Evolutionary conservation across 1,140 invertebrate genomes (phyloP), one percentile per base, ranked within the genome.

Genomic region (Aphaenogaster ashmeadi): DNA sequence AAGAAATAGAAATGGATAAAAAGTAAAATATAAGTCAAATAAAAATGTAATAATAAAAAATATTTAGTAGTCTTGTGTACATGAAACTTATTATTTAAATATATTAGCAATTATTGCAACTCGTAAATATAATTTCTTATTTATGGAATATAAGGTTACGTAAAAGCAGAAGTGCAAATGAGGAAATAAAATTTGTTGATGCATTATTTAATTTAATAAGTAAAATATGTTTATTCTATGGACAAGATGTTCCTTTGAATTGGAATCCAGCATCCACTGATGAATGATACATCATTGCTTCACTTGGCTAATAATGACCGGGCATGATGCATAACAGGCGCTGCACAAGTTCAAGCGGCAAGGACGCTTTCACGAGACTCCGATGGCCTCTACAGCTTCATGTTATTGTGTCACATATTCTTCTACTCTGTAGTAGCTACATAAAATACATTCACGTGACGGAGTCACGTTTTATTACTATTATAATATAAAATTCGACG

Each of bases 291-390:
- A 13, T 47, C 11, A 38, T 18, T 18, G 11, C 56, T 54, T 60
- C 85, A 67, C 21, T 74, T 80, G 21, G 60, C 41, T 56, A 66
- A 79, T 71, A 79, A 78, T 77, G 74, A 56, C 83, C 83, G 44
- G 77, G 58, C 79, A 83, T 60, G 54, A 81, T 81, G 87, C 89
- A 90, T 88, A 90, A 91, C 81, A 69, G 74, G 13, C 54, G 33
- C 87, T 41, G 33, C 56, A 67, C 92, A 94, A 94, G 93, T 94
- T 94, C 93, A 94, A 92, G 89, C 87, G 89, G 91, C 94, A 94
- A 94, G 94, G 93, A 92, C 94, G 92, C 94, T 94, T 94, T 94
- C 94, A 92, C 93, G 79, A 80, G 77, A 77, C 71, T 87, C 52
- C 27, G 74, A 60, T 50, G 62, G 66, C 47, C 88, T 64, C 36